A percentile compares a stretch with the other conserved stretches of the same genome.
phyloP scores from a whole-genome alignment of 1,140 invertebrate species.

The Nomia melanderi region DNA sequence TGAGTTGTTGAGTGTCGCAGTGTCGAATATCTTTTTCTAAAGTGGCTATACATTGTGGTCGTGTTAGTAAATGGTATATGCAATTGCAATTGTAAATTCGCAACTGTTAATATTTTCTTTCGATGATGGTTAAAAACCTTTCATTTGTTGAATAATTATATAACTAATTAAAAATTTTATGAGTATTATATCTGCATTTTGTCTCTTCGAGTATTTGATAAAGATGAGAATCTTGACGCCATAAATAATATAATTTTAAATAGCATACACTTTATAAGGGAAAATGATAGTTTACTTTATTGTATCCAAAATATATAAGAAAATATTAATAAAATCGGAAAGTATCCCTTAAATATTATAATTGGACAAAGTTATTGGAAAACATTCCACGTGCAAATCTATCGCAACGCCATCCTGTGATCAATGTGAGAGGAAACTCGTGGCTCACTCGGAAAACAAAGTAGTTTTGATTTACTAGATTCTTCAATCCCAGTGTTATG shows the following conservation, averaged over 20 bases:
- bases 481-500: not conserved
- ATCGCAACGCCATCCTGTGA: not conserved
- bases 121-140: not conserved
- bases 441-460: not conserved
- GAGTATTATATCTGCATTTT: constrained; percentile 1
- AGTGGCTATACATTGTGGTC: constrained; percentile 17
- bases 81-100: not conserved
- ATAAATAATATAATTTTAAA: not conserved
- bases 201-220: not conserved
- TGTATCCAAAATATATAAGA: not conserved
- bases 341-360: not conserved
- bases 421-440: not conserved
- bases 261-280: not conserved
- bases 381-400: not conserved
- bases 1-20: constrained; percentile 25
- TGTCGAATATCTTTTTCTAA: constrained; percentile 24
- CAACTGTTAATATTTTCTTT: not conserved
- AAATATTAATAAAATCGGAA: not conserved
- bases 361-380: constrained; percentile 27
- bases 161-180: not conserved
- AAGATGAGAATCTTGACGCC: not conserved
- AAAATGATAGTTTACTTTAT: not conserved
- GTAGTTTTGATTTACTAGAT: constrained; percentile 2
- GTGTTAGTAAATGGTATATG: not conserved
- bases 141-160: not conserved